Evolutionary conservation across 2,797 vertebrate species (phyloP).

Genomic region (Lepus townsendii): DNA sequence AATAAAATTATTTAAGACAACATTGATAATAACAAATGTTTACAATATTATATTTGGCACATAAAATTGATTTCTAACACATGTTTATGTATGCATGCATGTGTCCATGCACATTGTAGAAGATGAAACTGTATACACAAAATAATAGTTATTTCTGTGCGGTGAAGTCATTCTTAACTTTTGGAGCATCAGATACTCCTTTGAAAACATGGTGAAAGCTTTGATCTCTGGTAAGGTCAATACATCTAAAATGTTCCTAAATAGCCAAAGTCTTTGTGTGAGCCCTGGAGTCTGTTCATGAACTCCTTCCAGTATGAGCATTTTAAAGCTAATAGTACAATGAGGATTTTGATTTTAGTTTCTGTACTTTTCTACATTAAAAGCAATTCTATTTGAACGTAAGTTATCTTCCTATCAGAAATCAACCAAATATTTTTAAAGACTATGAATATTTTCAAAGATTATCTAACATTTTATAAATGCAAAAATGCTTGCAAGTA

Average conservation of each 20-base stretch:
- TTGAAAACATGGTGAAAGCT: neutral
- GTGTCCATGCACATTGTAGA: neutral
- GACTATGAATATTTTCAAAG: neutral
- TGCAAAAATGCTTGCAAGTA: conserved; percentile 45
- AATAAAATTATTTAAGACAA: conserved; percentile 19
- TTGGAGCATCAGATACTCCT: too few species aligned
- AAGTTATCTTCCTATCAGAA: conserved; percentile 45
- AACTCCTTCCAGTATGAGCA: neutral
- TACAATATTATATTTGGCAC: neutral
- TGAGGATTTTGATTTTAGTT: conserved; percentile 13
- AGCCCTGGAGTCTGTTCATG: neutral
- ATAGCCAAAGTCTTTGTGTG: neutral
- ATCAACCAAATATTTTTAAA: conserved; percentile 26
- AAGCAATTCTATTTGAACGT: neutral
- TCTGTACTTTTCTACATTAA: conserved; percentile 31
- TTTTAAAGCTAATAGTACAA: neutral
- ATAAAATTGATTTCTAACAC: neutral
- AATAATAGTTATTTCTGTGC: neutral
- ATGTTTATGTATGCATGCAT: neutral
- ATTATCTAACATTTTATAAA: conserved; percentile 50
- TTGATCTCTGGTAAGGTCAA: neutral
- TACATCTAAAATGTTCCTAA: neutral
- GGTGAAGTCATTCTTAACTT: conserved; percentile 7
- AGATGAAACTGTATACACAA: neutral
- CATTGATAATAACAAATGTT: neutral